These are phyloP conservation scores for Drosophila longiperda DNA, from an alignment of 2,888 invertebrate genomes.

Conservation along the genomic window DNA sequence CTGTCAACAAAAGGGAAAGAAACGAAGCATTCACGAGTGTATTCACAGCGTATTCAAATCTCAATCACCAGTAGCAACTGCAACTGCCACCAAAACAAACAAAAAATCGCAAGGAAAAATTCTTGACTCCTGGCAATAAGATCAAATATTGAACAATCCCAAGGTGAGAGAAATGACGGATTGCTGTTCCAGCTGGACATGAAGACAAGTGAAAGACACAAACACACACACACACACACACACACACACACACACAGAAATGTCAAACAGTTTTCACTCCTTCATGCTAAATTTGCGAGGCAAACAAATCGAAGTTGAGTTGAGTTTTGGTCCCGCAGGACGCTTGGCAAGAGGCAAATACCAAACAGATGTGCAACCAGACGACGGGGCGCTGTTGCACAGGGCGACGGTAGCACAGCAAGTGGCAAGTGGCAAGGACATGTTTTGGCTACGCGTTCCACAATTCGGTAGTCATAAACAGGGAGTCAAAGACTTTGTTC, in stretches of 20 bases:
- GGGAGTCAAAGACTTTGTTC: slow-evolving; percentile 16
- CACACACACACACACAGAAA: background rate
- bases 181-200: slow-evolving; percentile 43
- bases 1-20: slow-evolving; percentile 62
- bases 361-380: slow-evolving; percentile 48
- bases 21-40: slow-evolving; percentile 17
- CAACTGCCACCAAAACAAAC: slow-evolving; percentile 23
- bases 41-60: slow-evolving; percentile 35
- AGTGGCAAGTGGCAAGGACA: slow-evolving; percentile 52
- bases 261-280: slow-evolving; percentile 76
- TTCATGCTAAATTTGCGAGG: slow-evolving; percentile 77
- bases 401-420: slow-evolving; percentile 59
- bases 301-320: slow-evolving; percentile 59
- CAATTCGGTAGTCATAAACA: slow-evolving; percentile 66
- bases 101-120: slow-evolving; percentile 21
- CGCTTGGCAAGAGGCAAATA: slow-evolving; percentile 52
- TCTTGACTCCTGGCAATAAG: slow-evolving; percentile 37
- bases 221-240: slow-evolving; percentile 3
- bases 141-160: slow-evolving; percentile 76
- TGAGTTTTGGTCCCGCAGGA: slow-evolving; percentile 58
- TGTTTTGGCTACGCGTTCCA: slow-evolving; percentile 44
- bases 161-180: slow-evolving; percentile 61
- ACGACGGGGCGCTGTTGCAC: slow-evolving; percentile 33
- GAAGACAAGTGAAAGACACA: slow-evolving; percentile 58
- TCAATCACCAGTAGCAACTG: slow-evolving; percentile 52